Percentiles rank a stretch among this genome's conserved stretches.
phyloP scores from a whole-genome alignment of 2,797 vertebrate genomes.

The Xenentodon cancila region DNA sequence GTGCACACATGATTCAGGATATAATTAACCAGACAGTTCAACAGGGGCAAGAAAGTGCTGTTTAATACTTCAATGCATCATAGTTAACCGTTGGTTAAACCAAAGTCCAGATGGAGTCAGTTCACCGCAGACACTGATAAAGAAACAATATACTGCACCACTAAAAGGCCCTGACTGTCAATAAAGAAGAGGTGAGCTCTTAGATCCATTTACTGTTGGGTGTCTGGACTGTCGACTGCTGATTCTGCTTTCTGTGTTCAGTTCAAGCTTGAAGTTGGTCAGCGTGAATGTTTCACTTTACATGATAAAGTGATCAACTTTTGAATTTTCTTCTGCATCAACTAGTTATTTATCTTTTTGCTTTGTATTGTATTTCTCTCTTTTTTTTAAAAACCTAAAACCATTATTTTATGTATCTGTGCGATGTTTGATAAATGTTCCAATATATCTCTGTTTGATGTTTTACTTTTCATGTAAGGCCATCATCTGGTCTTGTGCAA shows the following conservation, averaged over 20 bases:
- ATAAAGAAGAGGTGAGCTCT: neutral
- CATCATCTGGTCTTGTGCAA: too few relatives aligned
- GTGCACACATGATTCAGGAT: conserved; percentile 17
- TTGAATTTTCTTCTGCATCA: too few relatives aligned
- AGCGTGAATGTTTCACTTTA: too few relatives aligned
- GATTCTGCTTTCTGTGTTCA: too few relatives aligned
- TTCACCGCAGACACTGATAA: conserved; percentile 33
- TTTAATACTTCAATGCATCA: conserved; percentile 42
- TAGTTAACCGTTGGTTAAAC: conserved; percentile 47
- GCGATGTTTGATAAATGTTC: neutral
- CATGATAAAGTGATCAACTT: too few relatives aligned
- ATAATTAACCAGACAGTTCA: conserved; percentile 19
- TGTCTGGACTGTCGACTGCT: neutral
- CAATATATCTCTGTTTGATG: neutral
- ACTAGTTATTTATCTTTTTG: too few relatives aligned
- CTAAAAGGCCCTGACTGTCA: conserved; percentile 5
- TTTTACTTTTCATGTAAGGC: too few relatives aligned
- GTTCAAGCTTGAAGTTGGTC: too few relatives aligned
- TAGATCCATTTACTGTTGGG: conserved; percentile 16
- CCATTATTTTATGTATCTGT: too few relatives aligned
- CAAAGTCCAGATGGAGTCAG: conserved; percentile 36
- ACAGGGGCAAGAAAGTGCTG: conserved; percentile 9
- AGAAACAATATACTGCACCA: conserved; percentile 30
- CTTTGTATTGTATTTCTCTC: too few relatives aligned
- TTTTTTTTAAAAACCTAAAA: too few relatives aligned